Evolutionary conservation across 2,113 vertebrate species (phyloP), one percentile per base, ranked within the genome.

Genomic region (Neolamprologus falcicula): DNA sequence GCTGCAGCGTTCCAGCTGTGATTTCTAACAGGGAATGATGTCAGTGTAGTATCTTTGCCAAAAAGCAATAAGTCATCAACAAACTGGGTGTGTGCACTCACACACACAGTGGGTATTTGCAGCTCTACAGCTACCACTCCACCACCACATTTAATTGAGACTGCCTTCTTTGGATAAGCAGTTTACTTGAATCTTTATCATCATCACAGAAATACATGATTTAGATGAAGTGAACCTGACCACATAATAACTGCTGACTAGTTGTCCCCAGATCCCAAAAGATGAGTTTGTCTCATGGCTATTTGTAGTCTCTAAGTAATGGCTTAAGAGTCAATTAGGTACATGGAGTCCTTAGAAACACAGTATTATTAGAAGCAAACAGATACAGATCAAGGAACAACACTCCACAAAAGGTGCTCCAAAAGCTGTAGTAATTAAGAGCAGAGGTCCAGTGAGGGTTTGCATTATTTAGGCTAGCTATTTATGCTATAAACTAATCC

Each of bases 1-100:
- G 55, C 73, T 80, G 2, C 21, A 17, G 14, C 6, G 2, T 4
- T 37, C 61, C 57, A 53, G 83, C 73, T 87, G 76, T n/a, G 37
- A 53, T 31, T 35, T 57, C 31, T 61, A 76, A 96, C 90, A 91
- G 89, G 89, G 33, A 83, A 94, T 98, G 97, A 98, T 96, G 97
- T 92, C 88, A 89, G 40, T 7, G 59, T 13, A 33, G 79, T 59
- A 42, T 57, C 42, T 68, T 26, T 85, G 89, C 84, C 92, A 92
- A 96, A 50, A 95, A 92, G 11, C 93, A 93, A 86, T 96, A 96
- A 95, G 92, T 92, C 83, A 89, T 89, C 86, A 83, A 68, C 54
- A 80, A 14, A 33, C 3, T 53, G 61, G 47, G 42, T n/a, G 9
- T 6, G 28, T 35, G 9, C 35, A 40, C 85, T 21, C 85, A 68